Base-by-base conservation (phyloP, 2,888 invertebrate species). In the Drosophila bunnanda region DNA sequence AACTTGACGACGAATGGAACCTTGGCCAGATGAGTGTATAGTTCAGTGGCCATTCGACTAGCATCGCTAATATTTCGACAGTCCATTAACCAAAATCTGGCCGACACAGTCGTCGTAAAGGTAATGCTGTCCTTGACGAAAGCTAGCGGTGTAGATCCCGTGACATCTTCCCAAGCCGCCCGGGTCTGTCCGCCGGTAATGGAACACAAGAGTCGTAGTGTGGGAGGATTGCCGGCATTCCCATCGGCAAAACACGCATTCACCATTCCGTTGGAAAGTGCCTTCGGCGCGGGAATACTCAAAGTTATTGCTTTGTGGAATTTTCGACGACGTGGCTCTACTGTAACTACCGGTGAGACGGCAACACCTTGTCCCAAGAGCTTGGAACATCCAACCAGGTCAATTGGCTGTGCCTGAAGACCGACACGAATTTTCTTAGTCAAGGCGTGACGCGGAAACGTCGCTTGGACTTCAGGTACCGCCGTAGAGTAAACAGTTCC, bases 361-460 rank as follows among this genome's bases (percentile, higher is more conserved):
- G 98, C 98, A 34, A 98, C 99, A 78, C 98, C 96, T 90, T 99
- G 98, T 71, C 99, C 99, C 79, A 99, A 94, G 77, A 98, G 93
- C 91, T 98, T 97, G 15, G 96, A 95, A 55, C 96, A 95, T 70
- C 97, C 93, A 82, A 96, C 96, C n/a, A 96, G 93, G 56, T 96
- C 95, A 75, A 99, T 96, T 66, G 97, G 97, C 93, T 99, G 99
- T 67, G 99, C 99, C 95, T 98, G 98, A 75, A 99, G 94, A 75
- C 98, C 98, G 86, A 99, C 99, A 93, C 98, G 96, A 93, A 99
- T 99, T 92, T 98, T 98, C 94, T 99, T 99, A n/a, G 99, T 99
- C 53, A 99, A 95, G 44, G 99, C 98, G 80, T 97, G 96, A 43
- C 97, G 95, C 22, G 99, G 99, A 94, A 99, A 99, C 79, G 95